Base-by-base conservation (phyloP, 2,888 invertebrate genomes). In the Uloborus plumipes region DNA sequence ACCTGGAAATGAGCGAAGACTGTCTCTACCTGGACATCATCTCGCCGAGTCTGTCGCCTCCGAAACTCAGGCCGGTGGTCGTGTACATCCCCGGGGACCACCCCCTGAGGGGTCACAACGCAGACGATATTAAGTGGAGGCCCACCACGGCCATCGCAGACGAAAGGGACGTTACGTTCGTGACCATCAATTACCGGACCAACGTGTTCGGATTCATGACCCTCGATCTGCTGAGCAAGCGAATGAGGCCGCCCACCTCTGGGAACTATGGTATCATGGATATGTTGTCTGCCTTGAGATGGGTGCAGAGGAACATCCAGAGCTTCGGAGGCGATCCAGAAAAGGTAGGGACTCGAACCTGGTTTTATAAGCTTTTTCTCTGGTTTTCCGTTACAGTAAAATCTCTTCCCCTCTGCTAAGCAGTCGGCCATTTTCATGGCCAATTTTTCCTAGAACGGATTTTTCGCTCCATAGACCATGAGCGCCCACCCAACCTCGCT, bases 211-310 rank as follows among this genome's bases (percentile, higher is more conserved):
- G 97, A 3, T 97, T 96, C 88, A 90, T 97, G 70, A 93, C 96
- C 0, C 86, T 89, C 26, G 87, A 88, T 79, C 91, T 92, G 2
- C 89, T 95, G 0, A 93, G 94, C 0, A 91, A 93, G 86, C 90
- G 93, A 0, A 91, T 92, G 39, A 93, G 94, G 88, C 94, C 94
- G 0, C 92, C 91, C 47, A 93, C 93, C 0, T 94, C 95, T 0
- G 96, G 96, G 31, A 96, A 96, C 89, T 96, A 96, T 87, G 96
- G 93, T 0, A 91, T 96, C 1, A 93, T 94, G 0, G 96, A 96
- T 88, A 92, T 96, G 80, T 88, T 95, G 14, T 92, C 92, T 0
- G 94, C 93, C 0, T 90, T 96, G n/a, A 91, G 92, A 79, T 96
- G 96, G 96, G 92, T 96, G 1, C 91, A 94, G 83, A 89, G 93